These are phyloP conservation scores for Catagonus wagneri DNA, from an alignment of 2,113 vertebrate genomes.

Conservation along the genomic window DNA sequence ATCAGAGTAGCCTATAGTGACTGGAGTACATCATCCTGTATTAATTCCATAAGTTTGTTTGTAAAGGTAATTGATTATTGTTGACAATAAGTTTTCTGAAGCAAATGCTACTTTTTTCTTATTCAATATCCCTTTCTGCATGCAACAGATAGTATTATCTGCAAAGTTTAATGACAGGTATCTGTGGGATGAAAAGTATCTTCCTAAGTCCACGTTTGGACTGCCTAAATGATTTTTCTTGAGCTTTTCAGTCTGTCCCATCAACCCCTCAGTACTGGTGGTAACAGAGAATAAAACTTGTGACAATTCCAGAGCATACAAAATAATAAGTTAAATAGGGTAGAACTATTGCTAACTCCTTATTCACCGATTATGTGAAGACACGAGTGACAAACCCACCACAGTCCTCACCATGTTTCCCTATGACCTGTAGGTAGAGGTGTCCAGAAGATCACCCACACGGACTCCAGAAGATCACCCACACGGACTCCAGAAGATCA, in stretches of 20 bases:
- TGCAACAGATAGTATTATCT: conserved; percentile 61
- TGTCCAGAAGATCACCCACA: background rate
- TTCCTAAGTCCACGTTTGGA: background rate
- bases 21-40: background rate
- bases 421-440: background rate
- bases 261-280: background rate
- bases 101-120: conserved; percentile 21
- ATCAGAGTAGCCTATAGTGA: background rate
- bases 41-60: conserved; percentile 47
- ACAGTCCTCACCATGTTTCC: background rate
- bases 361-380: background rate
- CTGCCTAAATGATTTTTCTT: conserved; percentile 32
- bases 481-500: background rate
- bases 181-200: conserved; percentile 46
- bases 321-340: background rate
- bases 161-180: conserved; percentile 45
- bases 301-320: background rate
- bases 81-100: conserved; percentile 54
- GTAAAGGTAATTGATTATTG: conserved; percentile 52
- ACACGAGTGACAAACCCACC: background rate
- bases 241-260: conserved; percentile 46
- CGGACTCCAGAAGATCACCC: background rate
- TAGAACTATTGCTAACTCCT: background rate
- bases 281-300: background rate
- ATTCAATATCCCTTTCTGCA: conserved; percentile 5